phyloP scores from a whole-genome alignment of 1,140 invertebrate genomes.

The Phocides pigmalion region DNA sequence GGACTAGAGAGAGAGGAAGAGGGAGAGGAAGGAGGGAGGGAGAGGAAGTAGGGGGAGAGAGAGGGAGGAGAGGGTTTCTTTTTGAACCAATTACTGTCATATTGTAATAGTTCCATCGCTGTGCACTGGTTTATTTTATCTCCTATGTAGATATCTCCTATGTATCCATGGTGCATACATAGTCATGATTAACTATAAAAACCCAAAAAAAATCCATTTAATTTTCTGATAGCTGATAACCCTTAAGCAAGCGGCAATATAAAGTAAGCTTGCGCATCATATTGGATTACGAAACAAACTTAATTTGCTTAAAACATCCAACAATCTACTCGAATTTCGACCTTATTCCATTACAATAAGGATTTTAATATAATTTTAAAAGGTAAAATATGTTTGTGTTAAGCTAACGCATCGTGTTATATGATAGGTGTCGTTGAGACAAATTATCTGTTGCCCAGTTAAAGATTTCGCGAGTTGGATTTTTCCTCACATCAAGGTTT shows the following conservation, averaged over 20 bases:
- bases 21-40: too few relatives aligned
- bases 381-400: not conserved
- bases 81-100: too few relatives aligned
- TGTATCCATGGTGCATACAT: not conserved
- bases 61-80: too few relatives aligned
- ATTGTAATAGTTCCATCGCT: too few relatives aligned
- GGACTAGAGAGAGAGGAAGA: too few relatives aligned
- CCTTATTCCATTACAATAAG: not conserved
- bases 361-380: not conserved
- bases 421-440: slow-evolving; percentile 6
- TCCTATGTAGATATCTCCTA: not conserved
- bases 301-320: not conserved
- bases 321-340: not conserved
- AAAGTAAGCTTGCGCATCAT: slow-evolving; percentile 16
- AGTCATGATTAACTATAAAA: not conserved
- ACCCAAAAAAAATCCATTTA: not conserved
- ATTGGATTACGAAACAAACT: slow-evolving; percentile 5
- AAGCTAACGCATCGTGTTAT: not conserved
- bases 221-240: not conserved
- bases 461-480: not conserved
- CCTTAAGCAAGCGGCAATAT: slow-evolving; percentile 4
- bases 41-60: too few relatives aligned
- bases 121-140: too few relatives aligned
- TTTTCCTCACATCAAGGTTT: too few relatives aligned
- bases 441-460: not conserved